A percentile compares a stretch with the other conserved stretches of the same genome.
Evolutionary conservation across 1,140 invertebrate species (phyloP).

Genomic region (Asbolus verrucosus): DNA sequence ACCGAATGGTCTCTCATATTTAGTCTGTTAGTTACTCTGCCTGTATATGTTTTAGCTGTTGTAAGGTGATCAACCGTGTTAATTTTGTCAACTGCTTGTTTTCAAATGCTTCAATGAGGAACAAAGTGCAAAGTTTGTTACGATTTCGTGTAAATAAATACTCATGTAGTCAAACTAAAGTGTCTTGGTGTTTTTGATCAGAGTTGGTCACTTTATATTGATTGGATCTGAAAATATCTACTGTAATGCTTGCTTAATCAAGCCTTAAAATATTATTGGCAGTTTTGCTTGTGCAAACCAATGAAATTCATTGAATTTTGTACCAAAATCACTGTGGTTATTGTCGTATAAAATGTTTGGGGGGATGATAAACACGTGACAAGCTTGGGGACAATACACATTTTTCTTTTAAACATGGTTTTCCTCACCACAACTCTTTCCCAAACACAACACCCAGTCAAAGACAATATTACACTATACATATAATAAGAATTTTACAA

Average conservation of each 20-base stretch:
- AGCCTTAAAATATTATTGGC: constrained; percentile 17
- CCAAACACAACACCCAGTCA: constrained; percentile 29
- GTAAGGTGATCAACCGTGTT: constrained; percentile 35
- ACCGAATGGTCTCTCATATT: constrained; percentile 20
- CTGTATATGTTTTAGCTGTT: constrained; percentile 36
- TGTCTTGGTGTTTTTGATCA: constrained; percentile 33
- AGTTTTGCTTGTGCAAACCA: constrained; percentile 14
- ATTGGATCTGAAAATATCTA: constrained; percentile 10
- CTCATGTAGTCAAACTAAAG: constrained; percentile 34
- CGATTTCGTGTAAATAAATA: constrained; percentile 21
- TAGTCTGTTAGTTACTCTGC: constrained; percentile 30
- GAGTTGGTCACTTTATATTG: constrained; percentile 31
- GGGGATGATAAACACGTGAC: not conserved
- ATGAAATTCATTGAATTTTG: constrained; percentile 2
- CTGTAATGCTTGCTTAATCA: constrained; percentile 23
- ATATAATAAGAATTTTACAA: constrained; percentile 1
- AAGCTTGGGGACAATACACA: constrained; percentile 18
- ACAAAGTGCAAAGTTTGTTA: constrained; percentile 10
- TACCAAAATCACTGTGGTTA: not conserved
- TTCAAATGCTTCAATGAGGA: constrained; percentile 11
- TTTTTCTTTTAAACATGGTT: not conserved
- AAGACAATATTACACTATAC: constrained; percentile 26
- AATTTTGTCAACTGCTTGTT: not conserved
- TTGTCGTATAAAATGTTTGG: not conserved
- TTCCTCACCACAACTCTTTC: not conserved